Evolutionary conservation across 1,140 invertebrate species (phyloP).

Genomic region (Hestina assimilis): DNA sequence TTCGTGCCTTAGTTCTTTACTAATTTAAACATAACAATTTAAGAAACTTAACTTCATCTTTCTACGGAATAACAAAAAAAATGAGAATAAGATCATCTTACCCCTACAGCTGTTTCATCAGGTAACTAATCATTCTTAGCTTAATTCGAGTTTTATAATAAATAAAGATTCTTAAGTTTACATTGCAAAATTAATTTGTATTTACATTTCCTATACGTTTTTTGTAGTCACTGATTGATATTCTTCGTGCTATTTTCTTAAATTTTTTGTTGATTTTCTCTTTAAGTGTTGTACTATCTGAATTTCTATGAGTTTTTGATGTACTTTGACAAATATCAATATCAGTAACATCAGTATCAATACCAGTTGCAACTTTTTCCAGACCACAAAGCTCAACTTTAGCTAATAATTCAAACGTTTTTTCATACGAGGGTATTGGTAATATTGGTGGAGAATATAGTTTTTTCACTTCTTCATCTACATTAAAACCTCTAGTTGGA

Average conservation of each 20-base stretch:
- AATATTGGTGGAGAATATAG: constrained; percentile 50
- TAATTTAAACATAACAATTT: too few relatives aligned
- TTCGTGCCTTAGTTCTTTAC: too few relatives aligned
- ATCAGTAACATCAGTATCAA: not conserved
- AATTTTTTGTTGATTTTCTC: not conserved
- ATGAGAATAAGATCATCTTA: too few relatives aligned
- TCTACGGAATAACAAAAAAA: too few relatives aligned
- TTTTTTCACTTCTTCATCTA: not conserved
- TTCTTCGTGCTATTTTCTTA: not conserved
- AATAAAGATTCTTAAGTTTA: too few relatives aligned
- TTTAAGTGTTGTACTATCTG: not conserved
- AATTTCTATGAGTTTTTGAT: not conserved
- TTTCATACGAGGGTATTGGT: constrained; percentile 44
- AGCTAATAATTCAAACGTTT: constrained; percentile 26
- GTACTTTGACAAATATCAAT: not conserved
- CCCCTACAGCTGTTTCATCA: too few relatives aligned
- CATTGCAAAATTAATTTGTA: too few relatives aligned
- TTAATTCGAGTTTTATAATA: too few relatives aligned
- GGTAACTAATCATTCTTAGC: too few relatives aligned
- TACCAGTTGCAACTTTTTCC: not conserved
- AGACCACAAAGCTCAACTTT: constrained; percentile 7
- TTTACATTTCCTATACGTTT: not conserved
- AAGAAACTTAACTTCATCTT: too few relatives aligned
- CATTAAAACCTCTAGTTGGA: not conserved
- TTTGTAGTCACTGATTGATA: not conserved